These are phyloP conservation scores for Clarias macrocephalus DNA, from an alignment of 2,113 vertebrate species.

Conservation along the genomic window DNA sequence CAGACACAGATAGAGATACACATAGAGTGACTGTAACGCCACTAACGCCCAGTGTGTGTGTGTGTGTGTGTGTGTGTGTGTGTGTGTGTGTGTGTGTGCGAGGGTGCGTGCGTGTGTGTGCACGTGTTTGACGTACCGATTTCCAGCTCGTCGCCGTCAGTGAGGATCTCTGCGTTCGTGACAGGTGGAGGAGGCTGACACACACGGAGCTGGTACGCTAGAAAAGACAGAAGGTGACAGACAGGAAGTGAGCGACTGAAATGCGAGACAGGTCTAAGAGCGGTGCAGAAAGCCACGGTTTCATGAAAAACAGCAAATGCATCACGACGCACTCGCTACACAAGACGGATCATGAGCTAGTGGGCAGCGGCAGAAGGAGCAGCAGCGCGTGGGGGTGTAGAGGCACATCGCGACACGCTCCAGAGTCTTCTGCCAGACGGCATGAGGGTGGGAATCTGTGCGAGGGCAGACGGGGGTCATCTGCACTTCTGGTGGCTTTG, in stretches of 20 bases:
- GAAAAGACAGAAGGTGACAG: conserved; percentile 26
- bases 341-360: background rate
- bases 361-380: background rate
- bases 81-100: background rate
- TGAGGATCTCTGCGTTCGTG: conserved; percentile 87
- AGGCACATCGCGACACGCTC: background rate
- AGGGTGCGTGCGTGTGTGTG: background rate
- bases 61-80: background rate
- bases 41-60: background rate
- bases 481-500: background rate
- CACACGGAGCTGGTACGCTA: conserved; percentile 91
- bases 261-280: background rate
- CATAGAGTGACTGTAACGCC: background rate
- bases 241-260: background rate
- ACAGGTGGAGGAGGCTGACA: conserved; percentile 85
- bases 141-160: conserved; percentile 91
- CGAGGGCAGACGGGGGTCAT: background rate
- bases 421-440: background rate
- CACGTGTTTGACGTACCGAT: conserved; percentile 78
- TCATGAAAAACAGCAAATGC: background rate
- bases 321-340: background rate
- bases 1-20: background rate
- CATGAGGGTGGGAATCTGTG: background rate
- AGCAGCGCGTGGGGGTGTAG: background rate
- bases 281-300: background rate